Evolutionary conservation across 2,113 vertebrate species (phyloP).

Genomic region (Xyliphius kryptos): DNA sequence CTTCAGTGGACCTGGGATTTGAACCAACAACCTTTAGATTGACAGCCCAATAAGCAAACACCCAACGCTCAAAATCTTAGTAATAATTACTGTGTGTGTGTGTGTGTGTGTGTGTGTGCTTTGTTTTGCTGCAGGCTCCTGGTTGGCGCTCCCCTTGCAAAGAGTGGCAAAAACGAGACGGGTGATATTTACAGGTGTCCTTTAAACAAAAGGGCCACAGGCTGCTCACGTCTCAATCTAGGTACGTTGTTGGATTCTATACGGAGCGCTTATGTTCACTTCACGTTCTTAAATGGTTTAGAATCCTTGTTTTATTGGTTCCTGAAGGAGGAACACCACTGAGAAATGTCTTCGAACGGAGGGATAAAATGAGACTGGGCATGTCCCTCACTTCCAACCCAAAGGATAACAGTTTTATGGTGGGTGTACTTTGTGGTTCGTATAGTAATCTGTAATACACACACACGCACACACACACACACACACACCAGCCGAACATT

Average conservation of each 20-base stretch:
- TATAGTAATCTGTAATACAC: too few species aligned
- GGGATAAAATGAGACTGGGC: constrained; percentile 40
- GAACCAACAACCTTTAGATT: too few species aligned
- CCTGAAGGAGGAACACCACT: constrained; percentile 28
- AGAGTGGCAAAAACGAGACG: constrained; percentile 76
- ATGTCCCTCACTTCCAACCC: constrained; percentile 41
- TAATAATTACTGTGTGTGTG: too few species aligned
- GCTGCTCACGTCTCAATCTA: constrained; percentile 84
- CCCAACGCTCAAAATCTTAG: too few species aligned
- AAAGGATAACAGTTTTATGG: constrained; percentile 45
- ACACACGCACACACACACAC: too few species aligned
- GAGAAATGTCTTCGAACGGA: constrained; percentile 33
- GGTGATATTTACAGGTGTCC: constrained; percentile 89
- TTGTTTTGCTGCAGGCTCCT: constrained; percentile 71
- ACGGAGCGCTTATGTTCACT: too few species aligned
- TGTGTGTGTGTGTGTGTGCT: too few species aligned
- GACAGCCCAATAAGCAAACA: too few species aligned
- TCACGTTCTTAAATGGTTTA: neutral
- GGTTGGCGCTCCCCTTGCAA: constrained; percentile 85
- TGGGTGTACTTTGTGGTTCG: constrained; percentile 18
- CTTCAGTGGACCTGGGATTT: too few species aligned
- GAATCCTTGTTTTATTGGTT: neutral
- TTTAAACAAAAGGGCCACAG: constrained; percentile 53
- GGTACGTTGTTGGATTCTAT: constrained; percentile 69
- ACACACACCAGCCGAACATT: too few species aligned